A percentile compares a stretch with the other conserved stretches of the same genome.
Evolutionary conservation across 2,888 invertebrate species (phyloP).

Genomic region (Zele albiditarsus): DNA sequence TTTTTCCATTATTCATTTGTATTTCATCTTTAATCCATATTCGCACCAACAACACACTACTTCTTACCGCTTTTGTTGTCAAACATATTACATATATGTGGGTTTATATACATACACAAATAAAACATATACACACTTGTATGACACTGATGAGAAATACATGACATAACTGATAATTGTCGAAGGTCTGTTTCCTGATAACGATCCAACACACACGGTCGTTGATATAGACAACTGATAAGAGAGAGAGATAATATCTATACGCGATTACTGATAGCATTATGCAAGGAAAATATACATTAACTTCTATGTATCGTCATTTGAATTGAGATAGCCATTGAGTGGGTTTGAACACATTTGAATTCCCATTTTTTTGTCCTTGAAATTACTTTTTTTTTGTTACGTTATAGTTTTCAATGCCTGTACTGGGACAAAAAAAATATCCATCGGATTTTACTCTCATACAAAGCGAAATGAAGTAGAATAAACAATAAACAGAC

Average conservation of each 20-base stretch:
- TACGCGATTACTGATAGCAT: background rate
- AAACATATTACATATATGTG: background rate
- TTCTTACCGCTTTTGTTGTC: background rate
- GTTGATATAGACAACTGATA: slow-evolving; percentile 18
- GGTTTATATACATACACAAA: no score
- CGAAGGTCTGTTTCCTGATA: slow-evolving; percentile 14
- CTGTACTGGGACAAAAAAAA: background rate
- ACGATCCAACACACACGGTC: slow-evolving; percentile 3
- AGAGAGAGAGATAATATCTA: background rate
- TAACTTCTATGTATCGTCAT: background rate
- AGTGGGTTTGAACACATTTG: background rate
- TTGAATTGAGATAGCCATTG: background rate
- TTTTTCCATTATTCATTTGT: background rate
- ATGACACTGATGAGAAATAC: background rate
- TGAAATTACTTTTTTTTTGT: background rate
- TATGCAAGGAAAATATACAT: background rate
- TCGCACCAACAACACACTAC: background rate
- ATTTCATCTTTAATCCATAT: background rate
- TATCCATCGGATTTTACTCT: background rate
- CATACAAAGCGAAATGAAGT: background rate
- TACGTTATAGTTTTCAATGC: background rate
- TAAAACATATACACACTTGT: background rate
- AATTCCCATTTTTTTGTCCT: background rate
- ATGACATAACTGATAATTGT: slow-evolving; percentile 19
- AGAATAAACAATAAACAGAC: background rate